phyloP scores from a whole-genome alignment of 2,113 vertebrate genomes.

The Rhea americana region DNA sequence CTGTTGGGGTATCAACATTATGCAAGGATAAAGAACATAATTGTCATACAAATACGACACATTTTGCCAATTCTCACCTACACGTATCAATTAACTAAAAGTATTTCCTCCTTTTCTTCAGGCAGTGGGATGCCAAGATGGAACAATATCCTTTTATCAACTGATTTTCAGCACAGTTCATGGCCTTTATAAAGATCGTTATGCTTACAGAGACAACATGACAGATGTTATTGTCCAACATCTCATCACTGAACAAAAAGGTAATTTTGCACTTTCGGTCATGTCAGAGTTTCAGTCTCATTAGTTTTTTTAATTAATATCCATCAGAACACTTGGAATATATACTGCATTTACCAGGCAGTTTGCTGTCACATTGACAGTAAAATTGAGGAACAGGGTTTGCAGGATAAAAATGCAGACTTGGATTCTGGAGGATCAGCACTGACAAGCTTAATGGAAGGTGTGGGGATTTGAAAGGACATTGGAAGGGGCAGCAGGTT shows the following conservation, averaged over 20 bases:
- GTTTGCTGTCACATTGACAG: neutral
- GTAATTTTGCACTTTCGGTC: constrained; percentile 38
- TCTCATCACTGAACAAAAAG: constrained; percentile 94
- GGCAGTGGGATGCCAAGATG: constrained; percentile 96
- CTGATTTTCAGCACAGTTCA: constrained; percentile 97
- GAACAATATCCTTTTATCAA: constrained; percentile 95
- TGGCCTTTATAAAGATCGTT: constrained; percentile 95
- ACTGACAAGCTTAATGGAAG: neutral
- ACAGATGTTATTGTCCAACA: constrained; percentile 97
- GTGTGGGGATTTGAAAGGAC: neutral
- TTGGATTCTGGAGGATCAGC: neutral
- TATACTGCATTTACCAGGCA: rapidly evolving
- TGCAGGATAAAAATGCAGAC: neutral
- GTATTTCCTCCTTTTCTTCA: constrained; percentile 39
- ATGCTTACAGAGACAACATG: constrained; percentile 95
- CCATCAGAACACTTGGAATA: neutral
- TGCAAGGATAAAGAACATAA: neutral
- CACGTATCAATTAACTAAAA: neutral
- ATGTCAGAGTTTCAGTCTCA: neutral
- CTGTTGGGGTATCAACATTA: rapidly evolving
- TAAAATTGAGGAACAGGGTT: neutral
- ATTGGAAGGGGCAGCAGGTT: neutral
- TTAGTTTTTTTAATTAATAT: neutral
- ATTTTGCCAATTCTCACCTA: neutral
- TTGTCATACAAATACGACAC: neutral